phyloP scores from a whole-genome alignment of 1,140 invertebrate genomes.

The Chironomus tepperi region DNA sequence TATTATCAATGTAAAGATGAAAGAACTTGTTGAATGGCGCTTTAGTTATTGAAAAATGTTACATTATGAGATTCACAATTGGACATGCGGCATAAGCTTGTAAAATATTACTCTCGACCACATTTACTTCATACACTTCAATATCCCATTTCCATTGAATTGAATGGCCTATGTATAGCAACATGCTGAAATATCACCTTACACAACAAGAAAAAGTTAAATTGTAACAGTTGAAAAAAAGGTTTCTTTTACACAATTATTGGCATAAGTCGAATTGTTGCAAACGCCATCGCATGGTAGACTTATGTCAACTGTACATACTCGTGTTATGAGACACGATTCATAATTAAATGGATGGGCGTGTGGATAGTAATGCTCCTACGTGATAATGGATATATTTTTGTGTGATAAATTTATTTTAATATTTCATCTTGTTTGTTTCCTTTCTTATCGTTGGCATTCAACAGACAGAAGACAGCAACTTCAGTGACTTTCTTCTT shows the following conservation, averaged over 20 bases:
- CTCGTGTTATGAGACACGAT: not conserved
- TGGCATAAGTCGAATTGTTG: not conserved
- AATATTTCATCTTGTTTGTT: not conserved
- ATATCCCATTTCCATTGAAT: no score
- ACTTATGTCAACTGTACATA: not conserved
- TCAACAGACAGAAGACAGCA: no score
- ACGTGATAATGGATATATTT: not conserved
- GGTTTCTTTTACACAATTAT: not conserved
- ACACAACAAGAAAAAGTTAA: not conserved
- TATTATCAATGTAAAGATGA: not conserved
- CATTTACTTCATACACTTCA: no score
- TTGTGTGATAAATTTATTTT: not conserved
- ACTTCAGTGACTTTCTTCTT: no score
- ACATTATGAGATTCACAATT: no score
- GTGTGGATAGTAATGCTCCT: not conserved
- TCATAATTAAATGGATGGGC: constrained; percentile 2
- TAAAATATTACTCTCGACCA: no score
- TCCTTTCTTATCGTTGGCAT: not conserved
- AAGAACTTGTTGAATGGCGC: not conserved
- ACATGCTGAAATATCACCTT: no score
- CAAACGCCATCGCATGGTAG: not conserved
- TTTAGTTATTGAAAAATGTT: not conserved
- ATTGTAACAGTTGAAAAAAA: not conserved
- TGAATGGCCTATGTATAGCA: no score
- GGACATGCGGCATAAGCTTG: no score